Conservation (phyloP, 2,888 invertebrate species). For the Plagodis dolabraria region DNA sequence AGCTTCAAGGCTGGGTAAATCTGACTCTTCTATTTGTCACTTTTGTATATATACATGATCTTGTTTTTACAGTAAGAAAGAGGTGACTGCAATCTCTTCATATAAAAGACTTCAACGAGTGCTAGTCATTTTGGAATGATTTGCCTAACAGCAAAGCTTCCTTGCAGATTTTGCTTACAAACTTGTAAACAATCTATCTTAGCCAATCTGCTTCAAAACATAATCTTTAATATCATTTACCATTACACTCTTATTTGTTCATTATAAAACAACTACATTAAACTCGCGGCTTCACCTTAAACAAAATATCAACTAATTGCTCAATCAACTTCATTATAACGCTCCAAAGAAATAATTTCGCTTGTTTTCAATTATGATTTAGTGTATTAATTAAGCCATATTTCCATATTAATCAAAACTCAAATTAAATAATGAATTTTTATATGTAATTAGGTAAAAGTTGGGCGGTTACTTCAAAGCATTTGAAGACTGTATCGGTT, state of each 20-base stretch:
- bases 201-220: no score
- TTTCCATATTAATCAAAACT: constrained; percentile 58
- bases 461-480: constrained; percentile 57
- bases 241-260: constrained; percentile 16
- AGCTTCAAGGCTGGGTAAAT: no score
- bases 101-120: constrained; percentile 28
- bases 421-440: constrained; percentile 39
- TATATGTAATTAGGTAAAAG: constrained; percentile 66
- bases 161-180: neutral
- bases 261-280: constrained; percentile 17
- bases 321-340: constrained; percentile 62
- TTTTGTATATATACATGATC: no score
- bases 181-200: no score
- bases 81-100: neutral
- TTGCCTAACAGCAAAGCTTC: neutral
- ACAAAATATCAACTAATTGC: constrained; percentile 46
- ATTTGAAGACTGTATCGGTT: constrained; percentile 30
- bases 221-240: neutral
- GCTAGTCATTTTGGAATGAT: neutral
- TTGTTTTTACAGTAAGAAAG: neutral
- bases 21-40: no score
- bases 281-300: constrained; percentile 12
- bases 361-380: constrained; percentile 55
- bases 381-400: constrained; percentile 58
- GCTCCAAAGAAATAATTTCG: constrained; percentile 32